These are phyloP conservation scores for Myotis findleyi DNA, from an alignment of 2,797 vertebrate genomes.

Conservation along the genomic window DNA sequence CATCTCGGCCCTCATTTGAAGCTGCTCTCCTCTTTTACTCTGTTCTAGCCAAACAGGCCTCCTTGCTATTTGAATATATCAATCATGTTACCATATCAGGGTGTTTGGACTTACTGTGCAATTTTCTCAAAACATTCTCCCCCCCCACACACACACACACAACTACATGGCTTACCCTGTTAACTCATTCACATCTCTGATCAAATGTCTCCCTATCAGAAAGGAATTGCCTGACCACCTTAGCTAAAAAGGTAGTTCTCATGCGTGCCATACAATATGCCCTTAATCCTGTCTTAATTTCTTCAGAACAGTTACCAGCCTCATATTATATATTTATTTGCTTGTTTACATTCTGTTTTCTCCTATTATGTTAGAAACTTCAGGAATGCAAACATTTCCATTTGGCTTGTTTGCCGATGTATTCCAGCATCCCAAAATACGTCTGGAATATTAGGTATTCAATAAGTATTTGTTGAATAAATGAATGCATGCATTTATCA, in stretches of 20 bases:
- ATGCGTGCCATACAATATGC: not conserved
- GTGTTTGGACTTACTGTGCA: not conserved
- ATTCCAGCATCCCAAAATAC: not conserved
- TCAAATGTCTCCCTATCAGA: not conserved
- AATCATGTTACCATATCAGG: not conserved
- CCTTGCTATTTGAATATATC: not conserved
- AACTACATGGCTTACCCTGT: not conserved
- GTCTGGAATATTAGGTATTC: not conserved
- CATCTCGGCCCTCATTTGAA: not conserved
- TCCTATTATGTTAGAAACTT: not conserved
- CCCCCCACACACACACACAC: not conserved
- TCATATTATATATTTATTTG: not conserved
- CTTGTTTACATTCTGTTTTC: not conserved
- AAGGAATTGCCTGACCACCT: not conserved
- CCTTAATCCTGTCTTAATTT: not conserved
- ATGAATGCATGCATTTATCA: not conserved
- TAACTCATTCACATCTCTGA: not conserved
- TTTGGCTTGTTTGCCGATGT: not conserved
- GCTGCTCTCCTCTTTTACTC: not conserved
- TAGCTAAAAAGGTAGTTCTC: not conserved
- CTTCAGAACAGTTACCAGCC: not conserved
- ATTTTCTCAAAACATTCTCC: not conserved
- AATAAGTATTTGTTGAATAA: slow-evolving; percentile 30
- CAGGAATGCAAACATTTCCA: not conserved
- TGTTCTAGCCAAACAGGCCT: not conserved